phyloP scores from a whole-genome alignment of 2,888 invertebrate genomes.

The Anaspis maculata region DNA sequence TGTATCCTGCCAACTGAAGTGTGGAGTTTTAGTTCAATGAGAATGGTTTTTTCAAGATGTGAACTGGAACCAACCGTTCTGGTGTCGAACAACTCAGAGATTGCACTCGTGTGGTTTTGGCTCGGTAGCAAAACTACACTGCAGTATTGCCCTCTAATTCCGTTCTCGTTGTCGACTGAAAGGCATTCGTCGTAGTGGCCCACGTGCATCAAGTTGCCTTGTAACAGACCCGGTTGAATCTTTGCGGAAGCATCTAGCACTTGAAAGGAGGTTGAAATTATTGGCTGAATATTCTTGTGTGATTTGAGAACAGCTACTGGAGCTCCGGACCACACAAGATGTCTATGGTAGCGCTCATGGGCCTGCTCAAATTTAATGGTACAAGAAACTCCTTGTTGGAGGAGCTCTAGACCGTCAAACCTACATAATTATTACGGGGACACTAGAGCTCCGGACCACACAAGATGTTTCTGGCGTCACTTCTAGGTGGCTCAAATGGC shows the following conservation, averaged over 20 bases:
- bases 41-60: background rate
- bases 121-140: background rate
- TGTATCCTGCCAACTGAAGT: too few species aligned
- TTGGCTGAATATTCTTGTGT: too few species aligned
- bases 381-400: too few species aligned
- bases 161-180: background rate
- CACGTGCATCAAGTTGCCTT: background rate
- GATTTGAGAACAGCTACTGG: too few species aligned
- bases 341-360: background rate
- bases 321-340: too few species aligned
- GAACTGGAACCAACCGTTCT: background rate
- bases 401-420: too few species aligned
- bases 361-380: too few species aligned
- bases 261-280: too few species aligned
- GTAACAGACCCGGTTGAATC: background rate
- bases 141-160: conserved; percentile 3
- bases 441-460: too few species aligned
- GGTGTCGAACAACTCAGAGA: background rate
- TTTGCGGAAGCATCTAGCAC: background rate
- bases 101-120: background rate
- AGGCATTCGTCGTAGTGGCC: background rate
- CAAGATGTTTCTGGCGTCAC: too few species aligned
- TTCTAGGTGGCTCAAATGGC: too few species aligned
- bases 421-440: too few species aligned
- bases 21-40: background rate